A percentile compares a stretch with the other conserved stretches of the same genome.
Evolutionary conservation across 2,888 invertebrate genomes (phyloP).

Genomic region (Elysia crispata): DNA sequence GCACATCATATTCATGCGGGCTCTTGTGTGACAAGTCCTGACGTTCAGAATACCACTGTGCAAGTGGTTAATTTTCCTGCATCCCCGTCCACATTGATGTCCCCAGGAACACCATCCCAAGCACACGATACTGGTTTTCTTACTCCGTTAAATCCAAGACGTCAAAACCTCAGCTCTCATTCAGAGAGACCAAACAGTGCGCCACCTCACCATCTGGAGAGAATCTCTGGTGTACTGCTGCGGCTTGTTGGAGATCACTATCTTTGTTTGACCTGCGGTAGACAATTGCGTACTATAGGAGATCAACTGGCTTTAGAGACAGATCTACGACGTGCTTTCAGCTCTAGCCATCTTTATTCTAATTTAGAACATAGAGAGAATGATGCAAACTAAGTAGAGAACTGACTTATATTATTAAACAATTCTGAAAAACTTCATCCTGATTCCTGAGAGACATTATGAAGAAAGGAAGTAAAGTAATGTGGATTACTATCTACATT

Average conservation of each 20-base stretch:
- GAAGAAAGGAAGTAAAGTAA: too few species aligned
- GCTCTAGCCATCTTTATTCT: constrained; percentile 9
- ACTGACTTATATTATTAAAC: too few species aligned
- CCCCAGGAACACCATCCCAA: not conserved
- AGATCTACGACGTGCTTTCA: constrained; percentile 30
- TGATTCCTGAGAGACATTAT: too few species aligned
- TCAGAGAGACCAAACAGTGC: constrained; percentile 44
- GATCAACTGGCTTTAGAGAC: constrained; percentile 45
- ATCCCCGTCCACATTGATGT: not conserved
- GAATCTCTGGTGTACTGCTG: constrained; percentile 40
- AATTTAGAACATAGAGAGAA: too few species aligned
- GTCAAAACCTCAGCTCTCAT: not conserved
- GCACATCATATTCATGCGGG: constrained; percentile 33
- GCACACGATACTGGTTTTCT: constrained; percentile 20
- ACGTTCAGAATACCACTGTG: too few species aligned
- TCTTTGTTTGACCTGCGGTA: constrained; percentile 40
- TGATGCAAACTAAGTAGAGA: too few species aligned
- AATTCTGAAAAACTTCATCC: too few species aligned
- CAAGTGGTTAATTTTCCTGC: not conserved
- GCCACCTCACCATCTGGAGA: constrained; percentile 42
- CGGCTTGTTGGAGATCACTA: constrained; percentile 47
- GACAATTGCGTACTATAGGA: constrained; percentile 45
- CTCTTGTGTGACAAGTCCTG: not conserved
- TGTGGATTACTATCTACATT: too few species aligned
- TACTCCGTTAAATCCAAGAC: not conserved